Evolutionary conservation across 2,797 vertebrate species (phyloP).

Genomic region (Oophaga sylvatica): DNA sequence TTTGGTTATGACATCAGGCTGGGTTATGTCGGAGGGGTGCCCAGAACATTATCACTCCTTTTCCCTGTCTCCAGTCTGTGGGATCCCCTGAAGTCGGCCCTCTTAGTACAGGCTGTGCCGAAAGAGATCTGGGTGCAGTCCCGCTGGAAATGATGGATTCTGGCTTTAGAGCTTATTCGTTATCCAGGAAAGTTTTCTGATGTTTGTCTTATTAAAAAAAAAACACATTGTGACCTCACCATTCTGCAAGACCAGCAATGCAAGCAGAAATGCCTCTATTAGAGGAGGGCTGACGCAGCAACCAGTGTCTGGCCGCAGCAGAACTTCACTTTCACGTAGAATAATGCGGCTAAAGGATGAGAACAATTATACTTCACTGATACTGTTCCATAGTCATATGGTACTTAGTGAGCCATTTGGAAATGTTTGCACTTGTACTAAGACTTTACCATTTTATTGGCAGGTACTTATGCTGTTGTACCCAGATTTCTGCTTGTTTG

Average conservation of each 20-base stretch:
- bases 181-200: constrained; percentile 18
- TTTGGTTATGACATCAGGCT: constrained; percentile 59
- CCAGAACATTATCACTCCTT: constrained; percentile 22
- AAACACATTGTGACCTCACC: not conserved
- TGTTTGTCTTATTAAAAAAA: constrained; percentile 13
- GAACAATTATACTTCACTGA: not conserved
- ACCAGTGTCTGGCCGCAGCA: not conserved
- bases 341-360: not conserved
- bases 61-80: constrained; percentile 34
- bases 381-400: not conserved
- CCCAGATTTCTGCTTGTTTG: not conserved
- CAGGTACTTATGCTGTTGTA: not conserved
- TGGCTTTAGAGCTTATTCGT: constrained; percentile 10
- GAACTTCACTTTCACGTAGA: not conserved
- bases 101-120: constrained; percentile 44
- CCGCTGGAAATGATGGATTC: constrained; percentile 13
- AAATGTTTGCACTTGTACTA: not conserved
- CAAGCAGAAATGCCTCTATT: not conserved
- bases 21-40: constrained; percentile 37
- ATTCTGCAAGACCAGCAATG: not conserved
- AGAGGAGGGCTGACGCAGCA: not conserved
- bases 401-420: too few species aligned
- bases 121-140: constrained; percentile 12
- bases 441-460: not conserved
- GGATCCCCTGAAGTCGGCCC: constrained; percentile 40